Percentiles rank a stretch among this genome's conserved stretches.
Conservation (phyloP, 53 echinoderm and acorn worm species). For the Holothuria scabra region DNA sequence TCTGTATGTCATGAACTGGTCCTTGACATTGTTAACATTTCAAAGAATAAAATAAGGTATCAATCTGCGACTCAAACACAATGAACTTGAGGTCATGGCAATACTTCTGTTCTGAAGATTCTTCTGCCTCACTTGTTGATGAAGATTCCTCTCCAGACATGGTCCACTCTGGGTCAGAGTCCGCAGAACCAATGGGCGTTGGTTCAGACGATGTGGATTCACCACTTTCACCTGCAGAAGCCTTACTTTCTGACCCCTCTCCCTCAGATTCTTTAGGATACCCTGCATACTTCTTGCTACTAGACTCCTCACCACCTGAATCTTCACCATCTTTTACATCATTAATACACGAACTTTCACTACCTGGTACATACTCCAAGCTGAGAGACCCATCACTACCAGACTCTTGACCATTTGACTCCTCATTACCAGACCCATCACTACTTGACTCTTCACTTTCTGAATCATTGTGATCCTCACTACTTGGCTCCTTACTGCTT, state of each 20-base stretch:
- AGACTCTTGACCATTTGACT: not conserved
- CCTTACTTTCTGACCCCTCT: too few species aligned
- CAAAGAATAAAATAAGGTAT: conserved; percentile 29
- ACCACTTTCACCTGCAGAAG: too few species aligned
- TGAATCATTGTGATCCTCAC: too few species aligned
- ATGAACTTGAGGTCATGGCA: conserved; percentile 34
- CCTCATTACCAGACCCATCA: not conserved
- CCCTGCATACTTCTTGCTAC: not conserved
- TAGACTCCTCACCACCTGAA: not conserved
- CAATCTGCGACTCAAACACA: conserved; percentile 19
- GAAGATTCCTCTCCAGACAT: conserved; percentile 13
- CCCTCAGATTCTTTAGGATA: too few species aligned
- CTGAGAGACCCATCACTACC: not conserved
- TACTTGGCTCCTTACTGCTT: too few species aligned
- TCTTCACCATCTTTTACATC: not conserved
- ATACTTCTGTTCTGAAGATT: conserved; percentile 23
- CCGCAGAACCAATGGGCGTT: not conserved
- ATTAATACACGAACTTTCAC: not conserved
- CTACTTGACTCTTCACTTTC: not conserved
- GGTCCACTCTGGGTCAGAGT: conserved; percentile 13
- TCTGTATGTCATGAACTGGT: conserved; percentile 33
- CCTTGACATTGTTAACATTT: conserved; percentile 31
- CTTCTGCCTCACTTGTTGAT: conserved; percentile 22
- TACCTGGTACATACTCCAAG: not conserved
- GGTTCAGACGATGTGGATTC: too few species aligned